These are phyloP conservation scores for Lapara coniferarum DNA, from an alignment of 2,888 invertebrate genomes.

Conservation along the genomic window DNA sequence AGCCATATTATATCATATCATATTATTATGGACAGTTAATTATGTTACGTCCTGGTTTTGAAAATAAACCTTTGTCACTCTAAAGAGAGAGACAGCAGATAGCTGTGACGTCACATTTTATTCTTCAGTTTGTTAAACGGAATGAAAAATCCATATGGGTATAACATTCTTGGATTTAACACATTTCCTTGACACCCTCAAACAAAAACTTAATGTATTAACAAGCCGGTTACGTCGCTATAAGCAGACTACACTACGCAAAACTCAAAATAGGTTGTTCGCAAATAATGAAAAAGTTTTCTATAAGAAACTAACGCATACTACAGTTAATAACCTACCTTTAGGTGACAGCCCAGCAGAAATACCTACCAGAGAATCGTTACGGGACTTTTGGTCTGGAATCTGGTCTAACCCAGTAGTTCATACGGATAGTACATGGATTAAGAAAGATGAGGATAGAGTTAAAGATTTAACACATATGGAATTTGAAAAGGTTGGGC, in stretches of 20 bases:
- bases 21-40: too few species aligned
- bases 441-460: neutral
- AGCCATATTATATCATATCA: too few species aligned
- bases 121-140: too few species aligned
- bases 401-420: constrained; percentile 12
- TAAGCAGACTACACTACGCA: constrained; percentile 22
- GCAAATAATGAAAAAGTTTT: constrained; percentile 29
- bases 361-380: neutral
- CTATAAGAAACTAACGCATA: constrained; percentile 27
- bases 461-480: neutral
- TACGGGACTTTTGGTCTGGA: neutral
- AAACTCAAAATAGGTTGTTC: constrained; percentile 29
- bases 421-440: neutral
- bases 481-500: neutral
- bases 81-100: too few species aligned
- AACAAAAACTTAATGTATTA: constrained; percentile 28
- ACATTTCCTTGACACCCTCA: constrained; percentile 29
- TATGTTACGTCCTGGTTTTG: too few species aligned
- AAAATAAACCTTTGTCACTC: too few species aligned
- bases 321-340: neutral
- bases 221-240: constrained; percentile 26
- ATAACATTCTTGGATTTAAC: too few species aligned
- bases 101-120: too few species aligned
- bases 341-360: neutral
- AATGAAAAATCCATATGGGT: too few species aligned